Base-by-base conservation (phyloP, 2,113 vertebrate species). In the Electrona antarctica region DNA sequence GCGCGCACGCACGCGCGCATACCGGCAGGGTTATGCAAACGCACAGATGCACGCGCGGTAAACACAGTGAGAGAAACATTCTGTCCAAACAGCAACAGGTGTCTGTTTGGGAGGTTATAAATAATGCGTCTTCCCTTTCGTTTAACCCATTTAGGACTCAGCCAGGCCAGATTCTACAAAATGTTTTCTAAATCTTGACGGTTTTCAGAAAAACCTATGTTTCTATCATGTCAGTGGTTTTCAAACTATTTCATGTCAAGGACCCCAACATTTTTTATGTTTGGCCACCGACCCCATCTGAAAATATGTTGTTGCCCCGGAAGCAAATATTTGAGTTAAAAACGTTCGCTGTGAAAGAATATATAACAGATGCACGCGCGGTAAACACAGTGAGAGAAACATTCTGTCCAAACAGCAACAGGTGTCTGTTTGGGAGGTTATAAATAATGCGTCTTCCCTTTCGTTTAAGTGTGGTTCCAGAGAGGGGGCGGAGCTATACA, bases 401-500 rank as follows among this genome's bases (percentile, higher is more conserved):
- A 82, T 82, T 85, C 81, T 73, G 61, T 58, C 57, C 70, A 50
- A 60, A 28, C 41, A 61, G 66, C 68, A 86, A 84, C 75, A 86
- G 85, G 29, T 83, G 82, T 60, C 13, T 80, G 15, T 79, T 64
- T 54, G 49, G 49, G 7, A 12, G 46, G 68, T 67, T 88, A 69
- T 78, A 90, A 90, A 87, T 84, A 81, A 56, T 21, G 58, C 64
- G 11, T 1, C 5, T 55, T 41, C 45, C 68, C 28, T 15, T 73
- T 76, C 64, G 70, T 57, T 41, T 33, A 52, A 68, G 61, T 13
- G 28, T 29, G 58, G 45, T 55, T 68, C 65, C 49, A 41, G 21
- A 21, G 21, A 7, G 15, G 64, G 80, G 59, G 82, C 63, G 72
- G 82, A 69, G 80, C 68, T 14, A 41, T 3, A 52, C 7, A 67